These are phyloP conservation scores for Lepeophtheirus salmonis DNA, from an alignment of 1,140 invertebrate species.

Conservation along the genomic window DNA sequence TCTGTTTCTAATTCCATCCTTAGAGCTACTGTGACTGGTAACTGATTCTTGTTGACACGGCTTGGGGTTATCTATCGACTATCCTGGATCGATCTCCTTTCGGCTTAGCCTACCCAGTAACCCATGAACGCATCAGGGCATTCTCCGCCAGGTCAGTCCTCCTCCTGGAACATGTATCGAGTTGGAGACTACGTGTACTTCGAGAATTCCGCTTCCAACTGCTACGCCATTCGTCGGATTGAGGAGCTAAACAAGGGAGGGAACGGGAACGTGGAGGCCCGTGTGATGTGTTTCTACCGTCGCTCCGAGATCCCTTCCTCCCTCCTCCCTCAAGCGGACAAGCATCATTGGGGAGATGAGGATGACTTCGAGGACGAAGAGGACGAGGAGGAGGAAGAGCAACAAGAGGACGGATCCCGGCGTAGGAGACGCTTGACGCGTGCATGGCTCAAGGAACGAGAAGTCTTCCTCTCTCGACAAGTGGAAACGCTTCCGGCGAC, in stretches of 20 bases:
- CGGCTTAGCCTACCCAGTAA: background rate
- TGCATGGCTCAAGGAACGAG: conserved; percentile 70
- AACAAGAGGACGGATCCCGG: conserved; percentile 19
- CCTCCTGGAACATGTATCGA: conserved; percentile 17
- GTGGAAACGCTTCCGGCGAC: conserved; percentile 94
- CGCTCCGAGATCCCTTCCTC: conserved; percentile 81
- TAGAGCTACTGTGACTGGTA: no score
- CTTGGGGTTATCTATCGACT: background rate
- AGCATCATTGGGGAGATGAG: conserved; percentile 11
- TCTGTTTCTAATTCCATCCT: no score
- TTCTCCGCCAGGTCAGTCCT: background rate
- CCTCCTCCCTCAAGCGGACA: conserved; percentile 77
- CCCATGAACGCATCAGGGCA: background rate
- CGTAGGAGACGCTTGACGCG: conserved; percentile 61
- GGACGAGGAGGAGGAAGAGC: conserved; percentile 6
- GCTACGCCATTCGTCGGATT: conserved; percentile 12
- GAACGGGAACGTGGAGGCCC: conserved; percentile 87
- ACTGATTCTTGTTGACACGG: no score
- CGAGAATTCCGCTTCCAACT: conserved; percentile 17
- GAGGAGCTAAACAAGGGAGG: conserved; percentile 16
- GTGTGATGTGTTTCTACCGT: conserved; percentile 97
- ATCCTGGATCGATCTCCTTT: background rate
- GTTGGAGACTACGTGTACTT: conserved; percentile 20
- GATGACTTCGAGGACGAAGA: conserved; percentile 20
- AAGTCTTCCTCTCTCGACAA: conserved; percentile 91